These are phyloP conservation scores for Creontiades dilutus DNA, from an alignment of 2,888 invertebrate species.

Conservation along the genomic window DNA sequence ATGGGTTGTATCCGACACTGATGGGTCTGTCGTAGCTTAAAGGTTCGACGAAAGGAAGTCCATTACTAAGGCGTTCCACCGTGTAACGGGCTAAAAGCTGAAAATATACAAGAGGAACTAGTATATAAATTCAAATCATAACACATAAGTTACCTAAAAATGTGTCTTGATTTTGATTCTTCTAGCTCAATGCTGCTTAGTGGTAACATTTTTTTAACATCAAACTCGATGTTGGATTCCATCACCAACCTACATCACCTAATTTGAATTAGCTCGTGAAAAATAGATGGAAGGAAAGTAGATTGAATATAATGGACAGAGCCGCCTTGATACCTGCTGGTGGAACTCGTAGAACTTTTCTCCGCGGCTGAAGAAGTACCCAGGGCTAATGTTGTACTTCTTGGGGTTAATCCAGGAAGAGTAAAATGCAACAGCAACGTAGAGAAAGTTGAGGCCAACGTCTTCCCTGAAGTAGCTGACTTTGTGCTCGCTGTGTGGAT, in stretches of 20 bases:
- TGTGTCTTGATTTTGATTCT: too few species aligned
- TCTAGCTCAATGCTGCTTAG: too few species aligned
- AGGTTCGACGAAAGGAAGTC: constrained; percentile 79
- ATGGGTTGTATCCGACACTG: constrained; percentile 81
- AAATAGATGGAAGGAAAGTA: too few species aligned
- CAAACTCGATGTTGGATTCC: too few species aligned
- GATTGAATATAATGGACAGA: too few species aligned
- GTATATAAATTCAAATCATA: too few species aligned
- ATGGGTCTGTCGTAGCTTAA: constrained; percentile 79
- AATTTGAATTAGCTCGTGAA: too few species aligned
- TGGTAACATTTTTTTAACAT: too few species aligned
- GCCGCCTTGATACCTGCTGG: constrained; percentile 79
- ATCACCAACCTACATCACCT: too few species aligned
- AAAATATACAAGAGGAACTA: neutral
- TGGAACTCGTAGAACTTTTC: constrained; percentile 81
- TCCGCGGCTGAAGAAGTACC: constrained; percentile 70
- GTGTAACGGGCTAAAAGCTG: constrained; percentile 84
- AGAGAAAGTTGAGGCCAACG: constrained; percentile 81
- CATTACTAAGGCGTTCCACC: constrained; percentile 80
- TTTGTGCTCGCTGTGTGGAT: constrained; percentile 79
- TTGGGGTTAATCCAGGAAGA: constrained; percentile 78
- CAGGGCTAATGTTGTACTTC: constrained; percentile 70
- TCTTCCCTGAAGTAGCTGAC: constrained; percentile 87
- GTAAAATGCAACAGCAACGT: constrained; percentile 84
- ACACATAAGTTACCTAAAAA: too few species aligned